These are phyloP conservation scores for Choristoneura rosaceana DNA, from an alignment of 2,888 invertebrate species.

Conservation along the genomic window DNA sequence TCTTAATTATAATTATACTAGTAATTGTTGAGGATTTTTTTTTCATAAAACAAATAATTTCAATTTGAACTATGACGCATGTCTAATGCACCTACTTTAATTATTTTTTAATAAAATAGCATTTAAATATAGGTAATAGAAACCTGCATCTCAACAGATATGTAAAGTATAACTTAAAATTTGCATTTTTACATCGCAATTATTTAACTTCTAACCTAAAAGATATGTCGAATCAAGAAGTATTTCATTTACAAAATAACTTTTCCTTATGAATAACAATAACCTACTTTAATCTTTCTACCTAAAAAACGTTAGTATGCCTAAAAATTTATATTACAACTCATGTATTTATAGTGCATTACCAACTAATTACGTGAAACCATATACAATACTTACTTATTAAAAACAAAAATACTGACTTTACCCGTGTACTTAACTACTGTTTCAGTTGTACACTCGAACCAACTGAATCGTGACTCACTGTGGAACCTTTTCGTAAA, in stretches of 20 bases:
- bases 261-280: not conserved
- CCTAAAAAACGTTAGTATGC: not conserved
- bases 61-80: not conserved
- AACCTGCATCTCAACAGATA: constrained; percentile 3
- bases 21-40: not conserved
- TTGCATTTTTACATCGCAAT: constrained; percentile 11
- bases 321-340: constrained; percentile 3
- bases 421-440: not conserved
- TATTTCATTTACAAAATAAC: not conserved
- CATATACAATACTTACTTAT: not conserved
- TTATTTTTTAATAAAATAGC: not conserved
- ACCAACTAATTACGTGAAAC: constrained; percentile 4
- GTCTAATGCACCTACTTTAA: not conserved
- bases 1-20: not conserved
- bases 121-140: not conserved
- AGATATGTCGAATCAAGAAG: constrained; percentile 5
- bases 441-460: not conserved
- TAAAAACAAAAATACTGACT: not conserved
- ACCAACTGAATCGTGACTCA: too few species aligned
- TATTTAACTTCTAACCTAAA: not conserved
- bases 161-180: not conserved
- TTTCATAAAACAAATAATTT: not conserved
- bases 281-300: not conserved
- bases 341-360: constrained; percentile 4
- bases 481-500: too few species aligned